Base-by-base conservation (phyloP, 2,113 vertebrate species). In the Gila orcuttii region DNA sequence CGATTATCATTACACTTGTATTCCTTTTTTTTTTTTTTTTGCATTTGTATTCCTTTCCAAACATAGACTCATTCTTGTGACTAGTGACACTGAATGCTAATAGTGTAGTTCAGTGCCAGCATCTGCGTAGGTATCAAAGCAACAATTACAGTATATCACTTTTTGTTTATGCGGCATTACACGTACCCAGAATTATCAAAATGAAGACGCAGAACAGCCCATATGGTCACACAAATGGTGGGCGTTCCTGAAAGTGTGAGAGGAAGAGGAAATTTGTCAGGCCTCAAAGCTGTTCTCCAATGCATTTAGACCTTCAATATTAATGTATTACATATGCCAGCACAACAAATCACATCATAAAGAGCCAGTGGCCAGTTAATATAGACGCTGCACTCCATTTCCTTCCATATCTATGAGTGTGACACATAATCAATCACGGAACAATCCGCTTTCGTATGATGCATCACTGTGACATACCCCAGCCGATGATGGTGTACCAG, bases 171-270 rank as follows among this genome's bases (percentile, higher is more conserved):
- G 36, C 13, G 11, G n/a, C 68, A 7, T 74, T 7, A 45, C 79
- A 96, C 96, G 8, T 93, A 99, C 98, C 97, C 97, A 0, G 92
- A 94, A 82, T 99, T 92, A 66, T 99, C 95, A 17, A 99, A 97
- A 90, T 99, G 97, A 45, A 99, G 94, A 80, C 98, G 95, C 87
- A 99, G 93, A 66, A 97, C 95, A 0, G 98, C 97, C 98, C 98
- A 99, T 86, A 98, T 96, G 0, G 96, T 97, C 88, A 99, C 97
- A 83, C 97, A 99, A 77, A 99, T 96, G 1, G 98, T 98, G 3
- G 98, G 98, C n/a, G 97, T 98, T 55, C 98, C 98, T 99, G 92
- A 1, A 88, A 89, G 1, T 84, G n/a, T 47, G 31, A 66, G 87
- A 84, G 85, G 0, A 1, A 33, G 55, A 79, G 19, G 21, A 80